Percentiles rank a stretch among this genome's conserved stretches.
phyloP scores from a whole-genome alignment of 2,797 vertebrate species.

The Acipenser transmontanus region DNA sequence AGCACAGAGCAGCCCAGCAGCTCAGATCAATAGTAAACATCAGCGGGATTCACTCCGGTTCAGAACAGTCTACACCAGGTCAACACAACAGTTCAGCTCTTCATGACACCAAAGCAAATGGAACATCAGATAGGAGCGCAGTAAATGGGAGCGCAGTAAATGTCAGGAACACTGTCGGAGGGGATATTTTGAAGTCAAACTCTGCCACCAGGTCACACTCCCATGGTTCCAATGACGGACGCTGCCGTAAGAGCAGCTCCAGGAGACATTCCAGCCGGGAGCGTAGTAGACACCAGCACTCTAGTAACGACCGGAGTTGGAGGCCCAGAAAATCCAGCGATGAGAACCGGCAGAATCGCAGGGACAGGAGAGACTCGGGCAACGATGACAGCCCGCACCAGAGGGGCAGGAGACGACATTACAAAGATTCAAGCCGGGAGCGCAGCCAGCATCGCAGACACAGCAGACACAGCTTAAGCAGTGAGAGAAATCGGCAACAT shows the following conservation, averaged over 20 bases:
- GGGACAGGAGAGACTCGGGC: constrained; percentile 37
- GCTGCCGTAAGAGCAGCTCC: background rate
- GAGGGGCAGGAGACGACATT: background rate
- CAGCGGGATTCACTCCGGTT: background rate
- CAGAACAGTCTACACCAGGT: background rate
- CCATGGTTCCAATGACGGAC: background rate
- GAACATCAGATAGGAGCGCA: constrained; percentile 15
- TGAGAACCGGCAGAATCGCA: constrained; percentile 28
- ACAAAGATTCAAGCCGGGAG: constrained; percentile 3
- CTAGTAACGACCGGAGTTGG: background rate
- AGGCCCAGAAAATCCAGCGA: constrained; percentile 10
- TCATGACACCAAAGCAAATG: constrained; percentile 24
- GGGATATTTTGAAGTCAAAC: background rate
- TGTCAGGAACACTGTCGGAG: background rate
- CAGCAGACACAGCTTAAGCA: constrained; percentile 34
- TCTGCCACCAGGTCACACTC: background rate
- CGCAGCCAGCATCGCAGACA: constrained; percentile 18
- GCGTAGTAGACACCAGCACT: background rate
- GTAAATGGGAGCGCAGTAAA: background rate
- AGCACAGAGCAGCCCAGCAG: background rate
- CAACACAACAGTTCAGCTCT: background rate
- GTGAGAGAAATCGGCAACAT: constrained; percentile 23
- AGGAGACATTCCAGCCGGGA: background rate
- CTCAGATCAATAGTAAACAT: constrained; percentile 11
- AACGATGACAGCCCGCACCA: constrained; percentile 36